Conservation (phyloP, 1,140 invertebrate species). For the Bradynema listronoti region DNA sequence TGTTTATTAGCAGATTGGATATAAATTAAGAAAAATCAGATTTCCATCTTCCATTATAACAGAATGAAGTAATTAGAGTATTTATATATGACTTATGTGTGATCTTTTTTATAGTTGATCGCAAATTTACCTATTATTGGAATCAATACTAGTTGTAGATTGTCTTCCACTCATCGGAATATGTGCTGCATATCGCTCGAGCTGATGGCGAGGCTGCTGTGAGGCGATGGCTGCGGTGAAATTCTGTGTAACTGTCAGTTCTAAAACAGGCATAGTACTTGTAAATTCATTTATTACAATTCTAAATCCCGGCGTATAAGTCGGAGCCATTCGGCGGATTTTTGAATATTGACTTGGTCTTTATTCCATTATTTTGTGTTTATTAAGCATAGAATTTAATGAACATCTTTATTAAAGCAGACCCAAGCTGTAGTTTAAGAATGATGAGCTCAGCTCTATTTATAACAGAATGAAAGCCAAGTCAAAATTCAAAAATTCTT, state of each 20-base stretch:
- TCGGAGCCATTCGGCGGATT: not conserved
- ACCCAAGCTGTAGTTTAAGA: not conserved
- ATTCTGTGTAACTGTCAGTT: constrained; percentile 33
- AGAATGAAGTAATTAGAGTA: not conserved
- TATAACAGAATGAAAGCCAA: no score
- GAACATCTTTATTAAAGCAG: not conserved
- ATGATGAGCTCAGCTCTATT: no score
- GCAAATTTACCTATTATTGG: constrained; percentile 43
- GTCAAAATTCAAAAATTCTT: no score
- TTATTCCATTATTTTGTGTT: not conserved
- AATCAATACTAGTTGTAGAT: constrained; percentile 54
- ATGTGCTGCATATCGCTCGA: constrained; percentile 53
- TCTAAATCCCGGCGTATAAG: constrained; percentile 5
- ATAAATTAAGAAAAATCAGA: not conserved
- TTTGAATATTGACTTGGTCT: not conserved
- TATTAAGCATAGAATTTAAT: not conserved
- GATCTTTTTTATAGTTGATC: not conserved
- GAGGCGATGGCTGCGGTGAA: constrained; percentile 32
- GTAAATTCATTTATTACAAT: constrained; percentile 11
- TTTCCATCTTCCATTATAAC: not conserved
- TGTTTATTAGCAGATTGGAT: not conserved
- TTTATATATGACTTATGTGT: not conserved
- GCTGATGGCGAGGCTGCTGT: constrained; percentile 25
- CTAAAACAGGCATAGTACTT: constrained; percentile 9
- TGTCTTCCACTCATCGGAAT: constrained; percentile 52